phyloP scores from a whole-genome alignment of 2,797 vertebrate genomes.

The Silurus aristotelis region DNA sequence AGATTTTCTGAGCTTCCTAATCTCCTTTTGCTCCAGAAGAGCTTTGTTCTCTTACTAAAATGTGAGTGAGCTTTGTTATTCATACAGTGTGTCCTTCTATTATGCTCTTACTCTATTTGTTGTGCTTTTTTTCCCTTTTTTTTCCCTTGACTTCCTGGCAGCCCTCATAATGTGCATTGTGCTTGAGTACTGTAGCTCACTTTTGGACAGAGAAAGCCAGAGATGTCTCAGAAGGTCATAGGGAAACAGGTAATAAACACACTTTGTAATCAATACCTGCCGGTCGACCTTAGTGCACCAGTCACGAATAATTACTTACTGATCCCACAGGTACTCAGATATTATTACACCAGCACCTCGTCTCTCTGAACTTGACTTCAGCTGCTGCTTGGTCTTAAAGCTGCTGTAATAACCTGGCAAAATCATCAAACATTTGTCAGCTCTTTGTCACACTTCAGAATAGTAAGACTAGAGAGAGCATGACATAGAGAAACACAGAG shows the following conservation, averaged over 20 bases:
- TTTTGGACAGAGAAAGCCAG: constrained; percentile 22
- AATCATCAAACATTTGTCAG: neutral
- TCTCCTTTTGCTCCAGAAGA: neutral
- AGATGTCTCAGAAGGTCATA: constrained; percentile 29
- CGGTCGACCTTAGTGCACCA: neutral
- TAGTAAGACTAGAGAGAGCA: neutral
- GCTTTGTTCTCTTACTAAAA: constrained; percentile 22
- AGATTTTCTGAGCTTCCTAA: constrained; percentile 47
- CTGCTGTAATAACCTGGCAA: constrained; percentile 19
- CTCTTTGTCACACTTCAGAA: neutral
- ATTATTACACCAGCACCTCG: constrained; percentile 37
- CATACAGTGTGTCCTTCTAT: constrained; percentile 4
- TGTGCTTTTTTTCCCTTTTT: neutral
- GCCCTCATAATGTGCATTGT: constrained; percentile 34
- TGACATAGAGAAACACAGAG: neutral
- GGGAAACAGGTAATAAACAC: constrained; percentile 30
- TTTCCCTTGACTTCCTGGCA: neutral
- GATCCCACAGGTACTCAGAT: constrained; percentile 10
- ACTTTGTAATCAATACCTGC: constrained; percentile 24
- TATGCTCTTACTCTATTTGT: constrained; percentile 15
- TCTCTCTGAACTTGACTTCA: neutral
- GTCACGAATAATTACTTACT: constrained; percentile 16
- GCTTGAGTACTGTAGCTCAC: constrained; percentile 22
- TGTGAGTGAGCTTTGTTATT: constrained; percentile 7
- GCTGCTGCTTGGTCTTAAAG: neutral